phyloP scores from a whole-genome alignment of 1,140 invertebrate species.

The Maconellicoccus hirsutus region DNA sequence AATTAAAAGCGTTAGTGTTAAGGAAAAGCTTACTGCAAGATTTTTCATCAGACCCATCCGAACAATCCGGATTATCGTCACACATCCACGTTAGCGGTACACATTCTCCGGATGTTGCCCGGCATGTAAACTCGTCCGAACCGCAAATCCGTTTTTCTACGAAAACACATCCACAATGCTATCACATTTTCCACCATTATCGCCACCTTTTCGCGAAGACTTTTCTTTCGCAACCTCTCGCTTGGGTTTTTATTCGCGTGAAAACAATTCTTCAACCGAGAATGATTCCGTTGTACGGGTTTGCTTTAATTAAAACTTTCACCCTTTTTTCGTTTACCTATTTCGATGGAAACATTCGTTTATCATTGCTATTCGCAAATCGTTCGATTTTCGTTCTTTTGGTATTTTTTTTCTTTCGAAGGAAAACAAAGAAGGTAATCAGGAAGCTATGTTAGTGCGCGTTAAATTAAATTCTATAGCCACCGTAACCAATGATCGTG shows the following conservation, averaged over 20 bases:
- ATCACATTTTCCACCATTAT: neutral
- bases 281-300: too few species aligned
- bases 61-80: constrained; percentile 74
- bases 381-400: too few species aligned
- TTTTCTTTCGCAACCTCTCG: neutral
- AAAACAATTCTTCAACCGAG: neutral
- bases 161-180: constrained; percentile 12
- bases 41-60: constrained; percentile 76
- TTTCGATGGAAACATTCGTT: too few species aligned
- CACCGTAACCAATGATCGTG: too few species aligned
- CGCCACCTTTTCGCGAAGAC: neutral
- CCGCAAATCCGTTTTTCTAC: constrained; percentile 43
- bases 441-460: too few species aligned
- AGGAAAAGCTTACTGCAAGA: constrained; percentile 64
- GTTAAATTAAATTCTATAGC: too few species aligned
- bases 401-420: too few species aligned
- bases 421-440: too few species aligned
- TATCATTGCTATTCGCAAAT: too few species aligned
- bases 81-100: constrained; percentile 85
- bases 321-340: too few species aligned
- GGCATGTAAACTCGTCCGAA: constrained; percentile 75
- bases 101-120: constrained; percentile 63
- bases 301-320: too few species aligned
- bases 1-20: neutral
- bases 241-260: neutral